Evolutionary conservation across 2,797 vertebrate species (phyloP).

Genomic region (Acipenser ruthenus): DNA sequence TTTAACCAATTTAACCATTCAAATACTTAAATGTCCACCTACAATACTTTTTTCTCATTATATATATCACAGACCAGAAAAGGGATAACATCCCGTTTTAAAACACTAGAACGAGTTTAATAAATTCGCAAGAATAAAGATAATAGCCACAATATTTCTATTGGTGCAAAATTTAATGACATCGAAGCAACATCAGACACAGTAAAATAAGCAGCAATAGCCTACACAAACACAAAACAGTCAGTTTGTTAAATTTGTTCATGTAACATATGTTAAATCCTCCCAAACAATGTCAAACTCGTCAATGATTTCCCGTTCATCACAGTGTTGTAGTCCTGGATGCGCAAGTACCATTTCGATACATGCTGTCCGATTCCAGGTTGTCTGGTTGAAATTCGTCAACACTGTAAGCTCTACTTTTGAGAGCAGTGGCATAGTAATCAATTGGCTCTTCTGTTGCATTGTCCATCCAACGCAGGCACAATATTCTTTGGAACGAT

Average conservation of each 20-base stretch:
- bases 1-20: no score
- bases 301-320: conserved; percentile 3
- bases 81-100: neutral
- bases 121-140: neutral
- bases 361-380: conserved; percentile 64
- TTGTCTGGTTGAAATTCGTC: conserved; percentile 73
- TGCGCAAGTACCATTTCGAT: conserved; percentile 75
- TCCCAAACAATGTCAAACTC: neutral
- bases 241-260: conserved; percentile 15
- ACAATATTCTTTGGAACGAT: conserved; percentile 81
- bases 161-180: conserved; percentile 4
- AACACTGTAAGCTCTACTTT: conserved; percentile 77
- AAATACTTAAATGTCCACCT: no score
- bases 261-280: neutral
- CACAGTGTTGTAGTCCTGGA: conserved; percentile 78
- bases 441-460: conserved; percentile 78
- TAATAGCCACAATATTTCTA: neutral
- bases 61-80: neutral
- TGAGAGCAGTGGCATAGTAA: conserved; percentile 77
- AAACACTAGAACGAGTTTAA: neutral
- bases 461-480: conserved; percentile 82
- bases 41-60: no score
- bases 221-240: conserved; percentile 12
- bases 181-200: conserved; percentile 1
- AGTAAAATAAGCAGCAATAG: conserved; percentile 1